These are phyloP conservation scores for Epsilonema sp. DNA, from an alignment of 2,888 invertebrate species.

Conservation along the genomic window DNA sequence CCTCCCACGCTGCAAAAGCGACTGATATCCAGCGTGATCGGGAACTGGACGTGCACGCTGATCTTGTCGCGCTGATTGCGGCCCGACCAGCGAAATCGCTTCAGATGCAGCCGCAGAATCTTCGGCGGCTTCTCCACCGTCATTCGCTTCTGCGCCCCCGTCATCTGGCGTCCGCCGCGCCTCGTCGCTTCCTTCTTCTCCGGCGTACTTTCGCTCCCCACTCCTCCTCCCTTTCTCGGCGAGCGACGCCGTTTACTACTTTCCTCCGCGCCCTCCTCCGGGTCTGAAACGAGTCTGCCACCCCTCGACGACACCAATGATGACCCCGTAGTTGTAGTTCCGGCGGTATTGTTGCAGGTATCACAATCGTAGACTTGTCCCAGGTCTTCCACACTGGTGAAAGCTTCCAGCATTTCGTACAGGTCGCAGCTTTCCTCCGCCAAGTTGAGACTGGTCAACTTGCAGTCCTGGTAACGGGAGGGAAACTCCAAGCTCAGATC, in stretches of 20 bases:
- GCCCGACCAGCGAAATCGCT: constrained; percentile 12
- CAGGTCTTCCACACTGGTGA: constrained; percentile 27
- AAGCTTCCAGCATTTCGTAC: constrained; percentile 28
- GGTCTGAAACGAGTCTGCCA: too few species aligned
- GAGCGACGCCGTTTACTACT: too few species aligned
- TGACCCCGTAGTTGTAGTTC: background rate
- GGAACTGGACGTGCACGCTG: constrained; percentile 27
- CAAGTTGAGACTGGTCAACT: constrained; percentile 3
- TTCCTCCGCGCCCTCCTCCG: too few species aligned
- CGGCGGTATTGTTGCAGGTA: constrained; percentile 14
- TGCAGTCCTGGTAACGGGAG: constrained; percentile 18
- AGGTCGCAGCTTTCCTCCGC: constrained; percentile 2
- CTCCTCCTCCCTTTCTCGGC: too few species aligned
- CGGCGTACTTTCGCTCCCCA: too few species aligned
- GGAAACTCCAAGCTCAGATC: constrained; percentile 31
- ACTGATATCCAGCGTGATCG: constrained; percentile 22
- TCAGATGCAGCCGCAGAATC: constrained; percentile 29
- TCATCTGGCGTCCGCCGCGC: too few species aligned
- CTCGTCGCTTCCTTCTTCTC: too few species aligned
- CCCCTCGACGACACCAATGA: too few species aligned
- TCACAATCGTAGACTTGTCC: constrained; percentile 29
- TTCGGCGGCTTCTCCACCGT: constrained; percentile 24
- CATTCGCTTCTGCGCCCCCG: constrained; percentile 12
- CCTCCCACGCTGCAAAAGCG: constrained; percentile 12
- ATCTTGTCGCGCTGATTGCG: constrained; percentile 17